Evolutionary conservation across 2,113 vertebrate genomes (phyloP).

Genomic region (Pseudolaguvia tuberculata): DNA sequence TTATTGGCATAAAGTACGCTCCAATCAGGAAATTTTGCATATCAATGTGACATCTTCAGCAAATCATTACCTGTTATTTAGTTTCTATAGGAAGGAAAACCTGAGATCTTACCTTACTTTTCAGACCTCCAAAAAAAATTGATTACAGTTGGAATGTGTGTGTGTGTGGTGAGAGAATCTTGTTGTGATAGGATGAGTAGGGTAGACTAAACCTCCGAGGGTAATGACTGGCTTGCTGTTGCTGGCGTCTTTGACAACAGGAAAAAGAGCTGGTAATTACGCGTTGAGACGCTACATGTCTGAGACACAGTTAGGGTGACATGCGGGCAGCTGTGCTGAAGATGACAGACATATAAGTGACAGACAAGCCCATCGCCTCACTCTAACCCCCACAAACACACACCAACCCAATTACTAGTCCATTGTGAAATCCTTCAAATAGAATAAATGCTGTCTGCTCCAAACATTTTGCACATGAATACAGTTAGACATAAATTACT

Average conservation of each 20-base stretch:
- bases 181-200: constrained; percentile 57
- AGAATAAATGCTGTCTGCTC: constrained; percentile 53
- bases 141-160: constrained; percentile 62
- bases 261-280: constrained; percentile 71
- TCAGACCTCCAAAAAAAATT: constrained; percentile 58
- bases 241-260: constrained; percentile 64
- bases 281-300: constrained; percentile 54
- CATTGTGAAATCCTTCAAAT: constrained; percentile 60
- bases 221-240: constrained; percentile 68
- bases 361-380: constrained; percentile 64
- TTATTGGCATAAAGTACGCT: constrained; percentile 25
- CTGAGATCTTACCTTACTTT: constrained; percentile 26
- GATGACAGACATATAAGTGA: constrained; percentile 70
- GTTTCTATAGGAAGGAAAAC: constrained; percentile 46
- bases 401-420: constrained; percentile 65
- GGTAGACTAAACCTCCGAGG: constrained; percentile 43
- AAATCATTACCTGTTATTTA: constrained; percentile 55
- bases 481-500: constrained; percentile 19
- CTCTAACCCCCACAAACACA: constrained; percentile 50
- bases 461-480: constrained; percentile 42
- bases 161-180: constrained; percentile 55
- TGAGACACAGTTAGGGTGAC: constrained; percentile 52
- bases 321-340: constrained; percentile 65
- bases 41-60: constrained; percentile 37
- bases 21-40: constrained; percentile 43